Conservation (phyloP, 2,113 vertebrate genomes). For the Saguinus imperator region DNA sequence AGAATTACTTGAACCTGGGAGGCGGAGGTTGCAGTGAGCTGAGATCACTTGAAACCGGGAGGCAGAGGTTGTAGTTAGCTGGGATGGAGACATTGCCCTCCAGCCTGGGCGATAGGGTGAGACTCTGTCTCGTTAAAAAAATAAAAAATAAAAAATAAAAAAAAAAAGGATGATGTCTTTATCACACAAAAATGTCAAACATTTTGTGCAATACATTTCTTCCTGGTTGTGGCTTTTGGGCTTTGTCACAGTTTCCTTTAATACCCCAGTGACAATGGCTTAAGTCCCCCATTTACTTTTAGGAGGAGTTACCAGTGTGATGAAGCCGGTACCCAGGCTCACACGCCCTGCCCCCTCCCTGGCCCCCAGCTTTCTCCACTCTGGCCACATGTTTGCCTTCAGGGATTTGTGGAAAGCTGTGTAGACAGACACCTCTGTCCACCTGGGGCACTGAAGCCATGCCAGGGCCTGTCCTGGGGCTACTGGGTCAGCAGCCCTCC, state of each 20-base stretch:
- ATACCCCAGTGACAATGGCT: background rate
- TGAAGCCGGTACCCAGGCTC: background rate
- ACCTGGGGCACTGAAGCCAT: no score
- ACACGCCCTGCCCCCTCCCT: no score
- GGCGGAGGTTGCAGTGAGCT: no score
- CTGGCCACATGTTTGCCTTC: background rate
- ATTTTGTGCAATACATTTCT: background rate
- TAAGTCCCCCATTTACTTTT: background rate
- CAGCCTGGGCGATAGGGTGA: no score
- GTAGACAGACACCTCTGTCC: background rate
- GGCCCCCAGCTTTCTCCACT: background rate
- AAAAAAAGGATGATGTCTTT: background rate
- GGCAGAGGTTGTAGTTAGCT: no score
- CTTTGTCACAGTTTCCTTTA: background rate
- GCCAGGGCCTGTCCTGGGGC: background rate
- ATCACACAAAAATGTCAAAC: background rate
- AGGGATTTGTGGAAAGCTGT: background rate
- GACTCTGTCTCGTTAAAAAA: no score
- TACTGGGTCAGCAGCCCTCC: background rate
- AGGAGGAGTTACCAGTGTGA: background rate
- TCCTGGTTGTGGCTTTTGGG: background rate
- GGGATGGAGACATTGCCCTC: no score
- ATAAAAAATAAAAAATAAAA: no score
- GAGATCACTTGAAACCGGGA: no score
- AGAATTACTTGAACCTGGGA: no score